phyloP scores from a whole-genome alignment of 2,888 invertebrate species.

The Chymomyza fuscimana region DNA sequence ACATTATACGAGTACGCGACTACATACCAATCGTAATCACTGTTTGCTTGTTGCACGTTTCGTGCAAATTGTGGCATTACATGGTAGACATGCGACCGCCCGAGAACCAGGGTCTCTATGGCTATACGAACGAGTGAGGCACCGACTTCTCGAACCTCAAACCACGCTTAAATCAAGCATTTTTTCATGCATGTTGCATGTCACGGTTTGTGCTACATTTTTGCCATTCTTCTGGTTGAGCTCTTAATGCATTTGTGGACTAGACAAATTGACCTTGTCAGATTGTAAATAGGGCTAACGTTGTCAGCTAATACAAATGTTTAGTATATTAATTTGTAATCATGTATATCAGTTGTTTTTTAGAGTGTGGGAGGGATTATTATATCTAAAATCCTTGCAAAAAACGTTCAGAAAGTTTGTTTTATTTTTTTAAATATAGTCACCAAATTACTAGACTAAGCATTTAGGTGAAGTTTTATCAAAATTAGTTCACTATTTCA shows the following conservation, averaged over 20 bases:
- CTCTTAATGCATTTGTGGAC: slow-evolving; percentile 7
- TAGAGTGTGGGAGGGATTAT: too few species aligned
- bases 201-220: slow-evolving; percentile 17
- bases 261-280: slow-evolving; percentile 59
- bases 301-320: slow-evolving; percentile 4
- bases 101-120: slow-evolving; percentile 13
- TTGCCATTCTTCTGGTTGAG: slow-evolving; percentile 5
- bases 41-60: slow-evolving; percentile 51
- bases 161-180: slow-evolving; percentile 26
- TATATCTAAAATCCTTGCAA: too few species aligned
- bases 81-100: slow-evolving; percentile 29
- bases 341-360: neutral
- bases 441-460: too few species aligned
- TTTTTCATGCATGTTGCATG: slow-evolving; percentile 20
- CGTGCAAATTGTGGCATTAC: slow-evolving; percentile 52
- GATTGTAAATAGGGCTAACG: slow-evolving; percentile 46
- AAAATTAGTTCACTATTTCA: too few species aligned
- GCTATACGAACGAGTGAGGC: neutral
- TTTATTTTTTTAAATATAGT: too few species aligned
- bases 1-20: slow-evolving; percentile 56
- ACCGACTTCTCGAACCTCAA: neutral
- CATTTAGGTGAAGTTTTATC: too few species aligned
- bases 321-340: neutral
- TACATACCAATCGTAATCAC: slow-evolving; percentile 5
- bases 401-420: too few species aligned